Evolutionary conservation across 2,113 vertebrate species (phyloP).

Genomic region (Zosterops japonicus): DNA sequence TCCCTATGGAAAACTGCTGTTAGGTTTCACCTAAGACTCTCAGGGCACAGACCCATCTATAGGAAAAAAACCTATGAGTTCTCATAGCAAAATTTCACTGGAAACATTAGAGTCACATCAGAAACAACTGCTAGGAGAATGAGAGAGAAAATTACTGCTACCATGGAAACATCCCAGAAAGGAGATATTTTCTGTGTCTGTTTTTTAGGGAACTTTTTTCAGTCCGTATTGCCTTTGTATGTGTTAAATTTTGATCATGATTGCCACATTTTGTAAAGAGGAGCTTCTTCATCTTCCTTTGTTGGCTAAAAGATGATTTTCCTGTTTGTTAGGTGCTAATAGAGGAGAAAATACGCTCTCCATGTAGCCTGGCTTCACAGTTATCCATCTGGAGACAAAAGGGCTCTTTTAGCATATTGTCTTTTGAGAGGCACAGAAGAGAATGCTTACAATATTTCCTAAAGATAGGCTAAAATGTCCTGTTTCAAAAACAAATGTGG

Average conservation of each 20-base stretch:
- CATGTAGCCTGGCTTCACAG: not conserved
- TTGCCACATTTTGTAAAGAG: not conserved
- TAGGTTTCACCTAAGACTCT: not conserved
- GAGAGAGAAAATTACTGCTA: slow-evolving; percentile 17
- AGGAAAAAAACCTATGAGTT: not conserved
- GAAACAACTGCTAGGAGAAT: not conserved
- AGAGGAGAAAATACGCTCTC: not conserved
- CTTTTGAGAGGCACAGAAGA: not conserved
- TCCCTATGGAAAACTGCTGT: not conserved
- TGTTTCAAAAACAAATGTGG: not conserved
- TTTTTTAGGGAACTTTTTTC: not conserved
- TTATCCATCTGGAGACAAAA: not conserved
- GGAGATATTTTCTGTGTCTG: not conserved
- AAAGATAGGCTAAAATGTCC: not conserved
- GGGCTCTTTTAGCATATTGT: not conserved
- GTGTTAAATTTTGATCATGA: not conserved
- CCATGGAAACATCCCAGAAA: slow-evolving; percentile 58
- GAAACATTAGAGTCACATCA: not conserved
- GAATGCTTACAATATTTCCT: not conserved
- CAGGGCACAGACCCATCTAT: not conserved
- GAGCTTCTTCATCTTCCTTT: not conserved
- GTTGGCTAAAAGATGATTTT: not conserved
- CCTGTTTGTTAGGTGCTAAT: not conserved
- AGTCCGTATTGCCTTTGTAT: not conserved
- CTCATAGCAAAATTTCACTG: not conserved